These are phyloP conservation scores for Channallabes apus DNA, from an alignment of 2,797 vertebrate species.

Conservation along the genomic window DNA sequence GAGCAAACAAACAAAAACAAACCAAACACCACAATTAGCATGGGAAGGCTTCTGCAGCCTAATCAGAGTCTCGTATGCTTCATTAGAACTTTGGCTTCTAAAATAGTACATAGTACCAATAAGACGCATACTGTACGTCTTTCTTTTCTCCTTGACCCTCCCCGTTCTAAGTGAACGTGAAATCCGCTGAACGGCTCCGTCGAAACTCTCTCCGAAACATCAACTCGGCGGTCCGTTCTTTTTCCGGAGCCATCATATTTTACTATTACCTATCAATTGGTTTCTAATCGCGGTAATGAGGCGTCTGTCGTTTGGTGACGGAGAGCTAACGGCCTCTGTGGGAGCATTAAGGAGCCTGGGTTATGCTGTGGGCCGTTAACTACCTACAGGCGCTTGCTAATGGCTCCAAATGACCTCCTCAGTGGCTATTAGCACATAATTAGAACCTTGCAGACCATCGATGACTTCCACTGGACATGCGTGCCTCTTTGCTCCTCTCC, in stretches of 20 bases:
- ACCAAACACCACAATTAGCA: conserved; percentile 41
- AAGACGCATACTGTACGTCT: background rate
- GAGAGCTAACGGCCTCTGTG: conserved; percentile 81
- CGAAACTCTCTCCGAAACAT: background rate
- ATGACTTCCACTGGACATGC: conserved; percentile 81
- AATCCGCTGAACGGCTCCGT: conserved; percentile 24
- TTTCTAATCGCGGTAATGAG: conserved; percentile 85
- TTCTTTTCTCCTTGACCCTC: conserved; percentile 21
- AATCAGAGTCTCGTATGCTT: conserved; percentile 53
- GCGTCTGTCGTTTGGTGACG: conserved; percentile 81
- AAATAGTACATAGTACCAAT: conserved; percentile 10
- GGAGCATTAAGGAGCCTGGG: conserved; percentile 84
- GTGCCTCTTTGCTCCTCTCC: conserved; percentile 67
- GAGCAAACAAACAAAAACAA: conserved; percentile 48
- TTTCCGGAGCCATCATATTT: conserved; percentile 80
- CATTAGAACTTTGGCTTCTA: conserved; percentile 49
- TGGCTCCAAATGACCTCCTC: conserved; percentile 86
- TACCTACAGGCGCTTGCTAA: conserved; percentile 85
- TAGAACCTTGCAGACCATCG: conserved; percentile 84
- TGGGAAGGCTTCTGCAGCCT: conserved; percentile 39
- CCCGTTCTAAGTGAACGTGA: background rate
- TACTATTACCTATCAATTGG: conserved; percentile 87
- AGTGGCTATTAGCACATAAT: conserved; percentile 87
- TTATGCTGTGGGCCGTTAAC: conserved; percentile 87
- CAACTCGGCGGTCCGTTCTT: conserved; percentile 64